Evolutionary conservation across 2,888 invertebrate species (phyloP).

Genomic region (Rotaria magnacalcarata): DNA sequence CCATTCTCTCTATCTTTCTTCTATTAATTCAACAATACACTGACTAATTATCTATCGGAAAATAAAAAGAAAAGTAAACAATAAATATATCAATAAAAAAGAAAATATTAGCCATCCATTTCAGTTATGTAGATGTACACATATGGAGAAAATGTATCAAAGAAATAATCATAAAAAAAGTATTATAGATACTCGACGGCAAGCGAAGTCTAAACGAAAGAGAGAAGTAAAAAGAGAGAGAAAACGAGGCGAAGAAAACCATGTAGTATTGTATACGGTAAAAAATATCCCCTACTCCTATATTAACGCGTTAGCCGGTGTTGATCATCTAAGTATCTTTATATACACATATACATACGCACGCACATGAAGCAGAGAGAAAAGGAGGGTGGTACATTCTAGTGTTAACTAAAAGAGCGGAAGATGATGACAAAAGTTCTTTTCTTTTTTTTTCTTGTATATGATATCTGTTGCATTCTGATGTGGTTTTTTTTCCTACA

Average conservation of each 20-base stretch:
- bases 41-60: not conserved
- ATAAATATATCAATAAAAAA: too few species aligned
- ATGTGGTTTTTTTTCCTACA: not conserved
- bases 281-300: not conserved
- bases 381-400: not conserved
- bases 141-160: not conserved
- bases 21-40: not conserved
- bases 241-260: not conserved
- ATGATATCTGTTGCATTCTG: not conserved
- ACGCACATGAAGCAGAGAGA: not conserved
- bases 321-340: not conserved
- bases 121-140: not conserved
- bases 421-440: slow-evolving; percentile 2
- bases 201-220: not conserved
- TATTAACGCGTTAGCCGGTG: not conserved
- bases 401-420: not conserved
- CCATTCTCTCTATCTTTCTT: not conserved
- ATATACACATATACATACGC: not conserved
- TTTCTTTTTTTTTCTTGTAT: not conserved
- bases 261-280: not conserved
- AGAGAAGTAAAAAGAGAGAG: not conserved
- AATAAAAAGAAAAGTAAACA: not conserved
- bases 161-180: not conserved
- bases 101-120: not conserved
- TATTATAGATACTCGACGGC: not conserved